phyloP scores from a whole-genome alignment of 2,113 vertebrate species.

The Oplegnathus fasciatus region DNA sequence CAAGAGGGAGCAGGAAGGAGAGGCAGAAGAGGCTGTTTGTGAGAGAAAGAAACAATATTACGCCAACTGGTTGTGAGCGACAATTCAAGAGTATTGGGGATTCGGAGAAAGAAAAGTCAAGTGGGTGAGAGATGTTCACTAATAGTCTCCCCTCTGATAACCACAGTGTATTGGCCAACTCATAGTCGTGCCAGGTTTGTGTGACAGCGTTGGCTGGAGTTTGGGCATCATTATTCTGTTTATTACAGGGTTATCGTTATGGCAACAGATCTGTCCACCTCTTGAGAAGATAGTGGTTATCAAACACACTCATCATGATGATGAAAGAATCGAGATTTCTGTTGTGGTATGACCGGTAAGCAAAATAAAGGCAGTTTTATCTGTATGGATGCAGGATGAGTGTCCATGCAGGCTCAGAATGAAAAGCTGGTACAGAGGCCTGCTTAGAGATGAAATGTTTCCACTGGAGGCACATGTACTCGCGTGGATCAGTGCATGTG shows the following conservation, averaged over 20 bases:
- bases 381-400: background rate
- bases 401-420: background rate
- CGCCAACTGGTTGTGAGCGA: slow-evolving; percentile 5
- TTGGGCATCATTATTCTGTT: slow-evolving; percentile 43
- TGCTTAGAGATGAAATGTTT: background rate
- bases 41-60: background rate
- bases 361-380: slow-evolving; percentile 30
- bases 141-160: slow-evolving; percentile 33
- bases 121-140: slow-evolving; percentile 26
- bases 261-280: slow-evolving; percentile 48
- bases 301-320: slow-evolving; percentile 46
- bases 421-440: background rate
- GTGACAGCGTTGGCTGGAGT: slow-evolving; percentile 7
- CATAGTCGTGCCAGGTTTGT: slow-evolving; percentile 4
- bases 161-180: background rate
- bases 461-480: background rate
- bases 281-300: slow-evolving; percentile 48
- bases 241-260: slow-evolving; percentile 61
- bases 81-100: slow-evolving; percentile 16
- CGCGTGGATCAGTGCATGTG: too few relatives aligned
- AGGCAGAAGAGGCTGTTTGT: slow-evolving; percentile 30
- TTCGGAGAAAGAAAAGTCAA: slow-evolving; percentile 17
- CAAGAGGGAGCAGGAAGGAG: slow-evolving; percentile 17
- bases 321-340: slow-evolving; percentile 56
- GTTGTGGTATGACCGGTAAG: slow-evolving; percentile 19